Percentiles rank a stretch among this genome's conserved stretches.
Conservation (phyloP, 2,797 vertebrate species). For the Anguilla obscura region DNA sequence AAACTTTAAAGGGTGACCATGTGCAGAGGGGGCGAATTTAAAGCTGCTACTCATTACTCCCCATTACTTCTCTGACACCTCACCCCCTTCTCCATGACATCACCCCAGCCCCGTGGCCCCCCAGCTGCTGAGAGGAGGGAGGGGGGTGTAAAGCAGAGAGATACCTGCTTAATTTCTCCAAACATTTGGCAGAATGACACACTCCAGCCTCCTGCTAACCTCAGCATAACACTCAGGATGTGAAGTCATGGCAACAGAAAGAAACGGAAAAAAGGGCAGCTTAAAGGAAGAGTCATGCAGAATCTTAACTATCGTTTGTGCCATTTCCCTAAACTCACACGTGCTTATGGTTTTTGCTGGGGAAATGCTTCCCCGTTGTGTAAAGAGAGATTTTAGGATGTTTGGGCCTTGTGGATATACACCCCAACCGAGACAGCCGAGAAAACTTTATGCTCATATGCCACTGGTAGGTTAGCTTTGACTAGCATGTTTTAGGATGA, state of each 20-base stretch:
- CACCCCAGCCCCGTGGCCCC: constrained; percentile 23
- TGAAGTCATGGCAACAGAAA: constrained; percentile 40
- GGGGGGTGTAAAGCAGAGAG: background rate
- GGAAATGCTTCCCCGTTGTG: background rate
- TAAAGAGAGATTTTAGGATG: background rate
- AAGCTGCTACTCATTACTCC: background rate
- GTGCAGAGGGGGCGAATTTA: background rate
- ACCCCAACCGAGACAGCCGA: background rate
- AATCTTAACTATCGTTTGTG: background rate
- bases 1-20: background rate
- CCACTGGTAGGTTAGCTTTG: background rate
- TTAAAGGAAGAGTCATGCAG: constrained; percentile 21
- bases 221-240: constrained; percentile 38
- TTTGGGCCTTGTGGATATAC: background rate
- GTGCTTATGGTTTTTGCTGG: background rate
- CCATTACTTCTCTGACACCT: background rate
- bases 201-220: constrained; percentile 48
- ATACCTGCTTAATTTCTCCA: constrained; percentile 44
- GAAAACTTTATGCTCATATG: background rate
- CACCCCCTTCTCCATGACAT: constrained; percentile 24
- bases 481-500: background rate
- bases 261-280: background rate
- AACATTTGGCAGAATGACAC: constrained; percentile 43
- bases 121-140: background rate
- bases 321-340: background rate